Evolutionary conservation across 2,113 vertebrate species (phyloP).

Genomic region (Oreochromis spilurus): DNA sequence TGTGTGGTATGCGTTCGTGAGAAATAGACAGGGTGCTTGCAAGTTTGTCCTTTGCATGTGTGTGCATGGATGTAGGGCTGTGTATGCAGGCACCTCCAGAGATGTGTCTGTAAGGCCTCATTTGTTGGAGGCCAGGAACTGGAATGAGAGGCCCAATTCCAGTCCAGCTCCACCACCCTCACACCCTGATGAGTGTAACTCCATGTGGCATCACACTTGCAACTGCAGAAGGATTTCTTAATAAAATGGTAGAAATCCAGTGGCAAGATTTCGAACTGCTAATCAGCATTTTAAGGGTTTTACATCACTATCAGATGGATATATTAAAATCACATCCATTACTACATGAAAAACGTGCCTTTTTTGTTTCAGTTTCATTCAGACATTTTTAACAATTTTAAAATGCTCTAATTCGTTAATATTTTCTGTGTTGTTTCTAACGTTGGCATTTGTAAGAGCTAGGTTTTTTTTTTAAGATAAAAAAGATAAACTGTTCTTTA

Average conservation of each 20-base stretch:
- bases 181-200: neutral
- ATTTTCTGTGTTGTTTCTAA: neutral
- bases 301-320: neutral
- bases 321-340: neutral
- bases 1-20: neutral
- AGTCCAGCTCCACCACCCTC: neutral
- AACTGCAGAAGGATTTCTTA: neutral
- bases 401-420: rapidly evolving
- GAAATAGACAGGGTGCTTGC: neutral
- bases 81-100: neutral
- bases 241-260: neutral
- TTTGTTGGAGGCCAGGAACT: neutral
- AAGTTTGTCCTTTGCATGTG: neutral
- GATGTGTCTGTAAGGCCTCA: neutral
- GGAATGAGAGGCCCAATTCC: neutral
- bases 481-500: neutral
- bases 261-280: neutral
- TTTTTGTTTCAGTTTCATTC: neutral
- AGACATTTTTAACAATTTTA: neutral
- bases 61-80: neutral
- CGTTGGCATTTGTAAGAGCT: neutral
- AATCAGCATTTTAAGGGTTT: neutral
- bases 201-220: neutral
- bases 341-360: neutral
- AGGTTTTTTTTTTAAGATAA: neutral